These are phyloP conservation scores for Acanthosepion esculentum DNA, from an alignment of 2,888 invertebrate species.

Conservation along the genomic window DNA sequence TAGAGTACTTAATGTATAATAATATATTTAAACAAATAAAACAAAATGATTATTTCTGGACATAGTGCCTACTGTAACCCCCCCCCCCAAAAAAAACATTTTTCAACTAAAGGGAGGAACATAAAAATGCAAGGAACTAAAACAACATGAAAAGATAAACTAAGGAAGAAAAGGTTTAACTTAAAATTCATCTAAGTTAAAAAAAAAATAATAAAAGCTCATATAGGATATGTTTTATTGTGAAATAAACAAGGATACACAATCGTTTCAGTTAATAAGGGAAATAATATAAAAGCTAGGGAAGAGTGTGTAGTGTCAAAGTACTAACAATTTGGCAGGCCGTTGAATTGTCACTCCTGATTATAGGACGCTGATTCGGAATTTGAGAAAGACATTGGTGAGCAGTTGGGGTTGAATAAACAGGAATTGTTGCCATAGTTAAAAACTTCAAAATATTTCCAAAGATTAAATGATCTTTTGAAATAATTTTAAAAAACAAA, in stretches of 20 bases:
- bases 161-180: neutral
- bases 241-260: neutral
- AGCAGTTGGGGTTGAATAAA: neutral
- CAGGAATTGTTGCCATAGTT: neutral
- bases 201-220: neutral
- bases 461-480: neutral
- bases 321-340: conserved; percentile 13
- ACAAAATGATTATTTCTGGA: too few species aligned
- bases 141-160: neutral
- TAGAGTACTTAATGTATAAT: too few species aligned
- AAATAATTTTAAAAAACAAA: neutral
- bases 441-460: neutral
- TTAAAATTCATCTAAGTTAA: neutral
- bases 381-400: neutral
- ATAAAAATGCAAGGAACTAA: neutral
- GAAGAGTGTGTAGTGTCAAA: neutral
- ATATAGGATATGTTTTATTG: neutral
- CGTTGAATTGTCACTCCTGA: neutral
- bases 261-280: neutral
- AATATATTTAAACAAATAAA: too few species aligned
- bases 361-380: neutral
- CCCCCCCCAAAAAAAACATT: too few species aligned
- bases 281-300: neutral
- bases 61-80: too few species aligned
- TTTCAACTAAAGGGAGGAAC: neutral